Base-by-base conservation (phyloP, 2,888 invertebrate genomes). In the Melanophora roralis region DNA sequence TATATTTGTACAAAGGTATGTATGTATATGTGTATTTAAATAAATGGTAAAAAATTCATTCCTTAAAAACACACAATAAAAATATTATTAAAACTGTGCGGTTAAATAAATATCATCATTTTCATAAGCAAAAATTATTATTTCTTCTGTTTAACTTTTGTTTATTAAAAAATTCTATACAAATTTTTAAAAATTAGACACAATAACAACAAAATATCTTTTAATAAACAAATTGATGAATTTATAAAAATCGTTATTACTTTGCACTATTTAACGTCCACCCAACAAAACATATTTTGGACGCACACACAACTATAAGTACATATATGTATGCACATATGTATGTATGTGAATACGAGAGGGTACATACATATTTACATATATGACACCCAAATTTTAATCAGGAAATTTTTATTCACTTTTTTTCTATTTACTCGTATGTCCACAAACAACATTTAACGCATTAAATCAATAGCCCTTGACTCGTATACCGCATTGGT, bases 401-500 rank as follows among this genome's bases (percentile, higher is more conserved):
- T 47, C 55, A 62, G 21, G 16, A 19, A 49, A 47, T 49, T 74
- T 62, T 16, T 19, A 43, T n/a, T 14, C 38, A 16, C 40, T 21
- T 8, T 43, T 32, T 19, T 21, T 23, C 34, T 27, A n/a, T 11
- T 49, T 59, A 12, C 1, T 14, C 12, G n/a, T n/a, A n/a, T 27
- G 11, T 23, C 11, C 38, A 38, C 21, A 57, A 57, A 57, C 38
- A 27, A 38, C 11, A 14, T 65, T 74, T 40, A 74, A 65, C 16
- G 40, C 67, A 57, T 43, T 49, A 75, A 72, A 23, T 67, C 79
- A 34, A 60, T 55, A 47, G 47, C n/a, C 23, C 55, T 47, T 34
- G 57, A 51, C 19, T 83, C 83, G 72, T 83, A 76, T 27, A 84
- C 80, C 47, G 59, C 77, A 51, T 67, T 64, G 34, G 84, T 88